phyloP scores from a whole-genome alignment of 2,113 vertebrate genomes.

The Ranitomeya imitator region DNA sequence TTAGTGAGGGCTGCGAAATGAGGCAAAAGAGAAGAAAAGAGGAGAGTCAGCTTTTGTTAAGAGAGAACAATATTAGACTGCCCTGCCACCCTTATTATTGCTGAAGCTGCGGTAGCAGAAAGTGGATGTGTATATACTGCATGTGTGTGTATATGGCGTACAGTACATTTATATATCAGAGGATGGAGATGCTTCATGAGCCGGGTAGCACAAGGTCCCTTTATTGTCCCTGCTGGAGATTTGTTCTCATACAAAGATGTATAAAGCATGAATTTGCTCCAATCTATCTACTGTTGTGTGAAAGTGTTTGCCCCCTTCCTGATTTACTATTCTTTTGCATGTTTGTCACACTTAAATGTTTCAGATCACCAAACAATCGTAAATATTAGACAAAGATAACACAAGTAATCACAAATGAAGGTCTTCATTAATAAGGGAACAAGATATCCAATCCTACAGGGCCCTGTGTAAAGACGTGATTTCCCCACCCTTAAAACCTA shows the following conservation, averaged over 20 bases:
- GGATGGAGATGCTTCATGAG: not conserved
- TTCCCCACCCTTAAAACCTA: too few species aligned
- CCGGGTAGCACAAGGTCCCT: not conserved
- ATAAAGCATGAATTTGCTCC: not conserved
- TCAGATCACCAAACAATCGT: too few species aligned
- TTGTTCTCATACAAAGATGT: not conserved
- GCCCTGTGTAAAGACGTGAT: too few species aligned
- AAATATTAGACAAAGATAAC: too few species aligned
- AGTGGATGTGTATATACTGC: constrained; percentile 28
- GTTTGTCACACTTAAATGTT: too few species aligned
- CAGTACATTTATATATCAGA: constrained; percentile 4
- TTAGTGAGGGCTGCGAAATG: constrained; percentile 51
- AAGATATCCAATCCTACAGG: too few species aligned
- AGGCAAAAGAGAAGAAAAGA: constrained; percentile 47
- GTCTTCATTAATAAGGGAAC: too few species aligned
- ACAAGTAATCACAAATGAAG: too few species aligned
- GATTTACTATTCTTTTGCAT: too few species aligned
- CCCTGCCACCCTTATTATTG: constrained; percentile 31
- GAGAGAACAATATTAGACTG: constrained; percentile 43
- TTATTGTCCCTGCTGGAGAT: not conserved
- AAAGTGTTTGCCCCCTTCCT: too few species aligned
- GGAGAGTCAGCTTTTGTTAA: constrained; percentile 47
- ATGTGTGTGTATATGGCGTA: constrained; percentile 10
- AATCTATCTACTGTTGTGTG: not conserved
- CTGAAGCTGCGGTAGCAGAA: constrained; percentile 13